phyloP scores from a whole-genome alignment of 2,888 invertebrate genomes.

The Oxyscelio sp. region DNA sequence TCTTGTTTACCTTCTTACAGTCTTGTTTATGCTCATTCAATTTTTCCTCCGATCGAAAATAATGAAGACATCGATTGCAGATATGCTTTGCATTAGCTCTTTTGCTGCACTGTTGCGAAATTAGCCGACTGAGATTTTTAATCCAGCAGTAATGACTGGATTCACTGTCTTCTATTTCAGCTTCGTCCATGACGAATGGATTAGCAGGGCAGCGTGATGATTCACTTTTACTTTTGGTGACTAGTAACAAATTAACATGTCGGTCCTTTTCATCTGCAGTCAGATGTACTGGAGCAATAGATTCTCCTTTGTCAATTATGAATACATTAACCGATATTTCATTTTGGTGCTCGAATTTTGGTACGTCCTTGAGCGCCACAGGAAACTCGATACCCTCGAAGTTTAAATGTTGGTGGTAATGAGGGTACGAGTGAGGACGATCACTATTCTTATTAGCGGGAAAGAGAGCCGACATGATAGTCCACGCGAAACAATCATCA shows the following conservation, averaged over 20 bases:
- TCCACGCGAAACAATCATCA: constrained; percentile 22
- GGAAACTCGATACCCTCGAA: constrained; percentile 53
- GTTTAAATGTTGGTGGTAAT: constrained; percentile 14
- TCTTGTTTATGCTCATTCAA: neutral
- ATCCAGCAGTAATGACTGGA: too few relatives aligned
- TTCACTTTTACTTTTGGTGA: neutral
- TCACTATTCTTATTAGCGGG: neutral
- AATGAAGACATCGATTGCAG: constrained; percentile 22
- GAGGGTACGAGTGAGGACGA: constrained; percentile 2
- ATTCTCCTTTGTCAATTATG: constrained; percentile 1
- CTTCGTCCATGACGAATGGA: too few relatives aligned
- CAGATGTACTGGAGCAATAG: neutral
- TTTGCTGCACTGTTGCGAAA: neutral
- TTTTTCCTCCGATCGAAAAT: constrained; percentile 4
- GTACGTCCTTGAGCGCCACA: constrained; percentile 6
- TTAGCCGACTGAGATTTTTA: constrained; percentile 2
- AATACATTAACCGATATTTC: constrained; percentile 31
- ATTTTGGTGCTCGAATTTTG: constrained; percentile 51
- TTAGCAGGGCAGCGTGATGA: too few relatives aligned
- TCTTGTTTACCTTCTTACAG: neutral
- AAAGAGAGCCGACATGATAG: constrained; percentile 29
- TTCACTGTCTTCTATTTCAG: too few relatives aligned
- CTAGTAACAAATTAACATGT: constrained; percentile 14
- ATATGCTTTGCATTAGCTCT: neutral
- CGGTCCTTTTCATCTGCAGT: neutral